Evolutionary conservation across 2,888 invertebrate genomes (phyloP), one percentile per base, ranked within the genome.

Genomic region (Drosophila birchii): DNA sequence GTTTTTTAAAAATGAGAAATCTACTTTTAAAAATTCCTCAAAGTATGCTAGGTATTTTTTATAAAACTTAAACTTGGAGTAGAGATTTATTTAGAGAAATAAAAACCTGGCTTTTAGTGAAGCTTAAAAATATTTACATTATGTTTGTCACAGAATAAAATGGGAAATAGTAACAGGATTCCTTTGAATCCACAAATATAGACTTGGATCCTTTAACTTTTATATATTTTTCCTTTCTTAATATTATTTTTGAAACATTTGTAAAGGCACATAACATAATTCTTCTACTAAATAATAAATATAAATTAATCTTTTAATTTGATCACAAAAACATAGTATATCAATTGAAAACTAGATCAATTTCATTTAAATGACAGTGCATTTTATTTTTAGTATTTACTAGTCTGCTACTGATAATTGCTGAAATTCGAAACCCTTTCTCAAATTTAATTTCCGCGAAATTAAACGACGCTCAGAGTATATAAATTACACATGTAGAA

Each of bases 381-480:
- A 16, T 14, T 14, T 47, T 45, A n/a, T 18, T 47, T 14, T n/a
- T 11, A 29, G 6, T 8, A n/a, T 16, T 9, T 26, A 44, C 36
- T 44, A 18, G 16, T 0, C 16, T 6, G 18, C 36, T 26, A 39
- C 43, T 67, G 9, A 47, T 45, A 18, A 53, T 61, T 45, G 34
- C 34, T 64, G 60, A 45, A 41, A 63, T 63, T 34, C 2, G 9
- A 62, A 45, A 54, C 62, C 23, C 11, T 11, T 44, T 29, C n/a
- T n/a, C 1, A 26, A 62, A 23, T 14, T 8, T 12, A 8, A 4
- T 39, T 59, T 51, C 59, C 59, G 29, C 29, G 2, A 38, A 26
- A 36, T 14, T 44, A 26, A 11, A 34, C 34, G 14, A 3, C 23
- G 6, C 12, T 16, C 38, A 16, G 1, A 3, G 6, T 20, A 29